Evolutionary conservation across 2,113 vertebrate genomes (phyloP).

Genomic region (Mobula hypostoma): DNA sequence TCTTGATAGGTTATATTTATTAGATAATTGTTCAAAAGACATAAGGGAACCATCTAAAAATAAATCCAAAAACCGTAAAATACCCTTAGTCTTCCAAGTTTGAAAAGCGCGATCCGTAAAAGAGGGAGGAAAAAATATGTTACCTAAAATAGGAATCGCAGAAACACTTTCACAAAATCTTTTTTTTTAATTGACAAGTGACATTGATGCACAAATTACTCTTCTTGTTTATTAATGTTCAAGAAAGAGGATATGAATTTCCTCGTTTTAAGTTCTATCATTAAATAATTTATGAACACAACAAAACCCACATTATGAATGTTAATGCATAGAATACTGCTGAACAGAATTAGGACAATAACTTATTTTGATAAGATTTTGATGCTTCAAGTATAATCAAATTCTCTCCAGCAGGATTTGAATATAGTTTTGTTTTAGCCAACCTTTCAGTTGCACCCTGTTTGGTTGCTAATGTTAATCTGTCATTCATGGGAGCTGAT

Average conservation of each 20-base stretch:
- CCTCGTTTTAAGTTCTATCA: background rate
- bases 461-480: background rate
- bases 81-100: too few relatives aligned
- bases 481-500: background rate
- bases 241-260: background rate
- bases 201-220: too few relatives aligned
- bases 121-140: too few relatives aligned
- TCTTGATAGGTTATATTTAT: too few relatives aligned
- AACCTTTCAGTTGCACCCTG: background rate
- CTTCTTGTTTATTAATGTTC: too few relatives aligned
- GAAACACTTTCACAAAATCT: too few relatives aligned
- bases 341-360: background rate
- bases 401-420: background rate
- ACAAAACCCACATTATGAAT: background rate
- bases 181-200: too few relatives aligned
- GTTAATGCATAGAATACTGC: background rate
- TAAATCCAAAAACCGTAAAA: too few relatives aligned
- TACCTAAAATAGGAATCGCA: too few relatives aligned
- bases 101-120: too few relatives aligned
- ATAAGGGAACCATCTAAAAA: too few relatives aligned
- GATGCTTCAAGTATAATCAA: background rate
- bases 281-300: background rate
- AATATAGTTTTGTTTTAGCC: background rate
- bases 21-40: too few relatives aligned
- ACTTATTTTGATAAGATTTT: background rate